Base-by-base conservation (phyloP, 92 coral and sea anemone genomes). In the Paramuricea clavata region DNA sequence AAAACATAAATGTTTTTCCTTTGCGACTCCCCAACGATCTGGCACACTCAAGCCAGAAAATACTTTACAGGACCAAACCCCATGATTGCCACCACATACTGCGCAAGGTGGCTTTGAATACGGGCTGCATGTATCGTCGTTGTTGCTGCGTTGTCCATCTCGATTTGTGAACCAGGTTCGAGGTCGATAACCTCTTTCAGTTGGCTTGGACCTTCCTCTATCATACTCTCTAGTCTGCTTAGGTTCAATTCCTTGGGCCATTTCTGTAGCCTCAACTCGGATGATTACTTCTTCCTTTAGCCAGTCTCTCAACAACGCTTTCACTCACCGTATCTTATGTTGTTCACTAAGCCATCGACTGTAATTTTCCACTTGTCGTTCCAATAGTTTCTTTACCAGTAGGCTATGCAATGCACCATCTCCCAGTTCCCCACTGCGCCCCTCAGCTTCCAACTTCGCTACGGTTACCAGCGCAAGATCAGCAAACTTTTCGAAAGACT, bases 321-420 rank as follows among this genome's bases (percentile, higher is more conserved):
- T 17, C 67, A 87, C 87, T 1, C 90, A 88, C 22, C 87, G 61
- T 19, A 47, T 69, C 5, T 60, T 44, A 23, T 15, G 70, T 26
- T 83, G 89, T 26, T 91, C 90, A 17, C 32, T 57, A 19, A 88
- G 22, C 92, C 87, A 84, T 11, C 77, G 69, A 78, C 78, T 83
- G 60, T 91, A 88, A 6, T 62, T 69, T 47, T 79, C 87, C 16
- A 88, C 83, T 21, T 91, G 92, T 39, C 67, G 19, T 17, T 90
- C 87, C 0, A 87, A 52, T 27, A 89, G 80, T 81, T 88, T 86
- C 49, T 60, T 92, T n/a, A 82, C 84, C 43, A 89, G 31, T 57
- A 92, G 35, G 39, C 92, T 89, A 35, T 85, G 94, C 69, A 88
- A 69, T 0, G 90, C 78, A 42, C 94, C 90, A 12, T 92, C 90